Base-by-base conservation (phyloP, 2,113 vertebrate genomes). In the Amphilophus citrinellus region DNA sequence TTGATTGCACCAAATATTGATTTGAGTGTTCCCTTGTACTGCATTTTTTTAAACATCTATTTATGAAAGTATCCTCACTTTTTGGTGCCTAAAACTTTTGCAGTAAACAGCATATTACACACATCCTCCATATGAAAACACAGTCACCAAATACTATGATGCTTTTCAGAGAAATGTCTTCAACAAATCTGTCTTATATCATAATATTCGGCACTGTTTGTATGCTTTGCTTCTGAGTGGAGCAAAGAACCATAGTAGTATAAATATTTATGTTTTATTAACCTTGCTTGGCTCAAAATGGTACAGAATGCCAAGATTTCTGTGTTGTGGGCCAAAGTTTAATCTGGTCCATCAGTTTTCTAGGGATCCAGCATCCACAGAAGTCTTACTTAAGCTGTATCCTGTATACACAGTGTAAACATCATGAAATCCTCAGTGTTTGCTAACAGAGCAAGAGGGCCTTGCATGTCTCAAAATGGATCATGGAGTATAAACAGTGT, bases 371-470 rank as follows among this genome's bases (percentile, higher is more conserved):
- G 86, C 84, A 32, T 85, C 92, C 89, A 90, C 91, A 87, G 81
- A 93, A 93, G 91, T 87, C 91, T 89, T 95, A 93, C 94, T 95
- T 92, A 94, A 94, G 90, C 89, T 86, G 95, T 95, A 93, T 96
- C 94, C 95, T 96, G 95, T 95, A 95, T 95, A 95, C 88, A 94
- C 92, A 93, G 89, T 92, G 80, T 96, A 96, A 95, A 95, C 95
- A 95, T 92, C 68, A 78, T 86, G 84, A 94, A 95, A 93, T 95
- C 94, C 93, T 94, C 90, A 88, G 83, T 93, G 92, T 94, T 93
- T 90, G 88, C 88, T 89, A 85, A 88, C 85, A 92, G 89, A 76
- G 85, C 61, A 75, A 88, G 80, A 85, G 89, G 90, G 87, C 87
- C 94, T 93, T 95, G 93, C 76, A 93, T 92, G 88, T 87, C 95